phyloP scores from a whole-genome alignment of 2,797 vertebrate genomes.

The Mus spretus region DNA sequence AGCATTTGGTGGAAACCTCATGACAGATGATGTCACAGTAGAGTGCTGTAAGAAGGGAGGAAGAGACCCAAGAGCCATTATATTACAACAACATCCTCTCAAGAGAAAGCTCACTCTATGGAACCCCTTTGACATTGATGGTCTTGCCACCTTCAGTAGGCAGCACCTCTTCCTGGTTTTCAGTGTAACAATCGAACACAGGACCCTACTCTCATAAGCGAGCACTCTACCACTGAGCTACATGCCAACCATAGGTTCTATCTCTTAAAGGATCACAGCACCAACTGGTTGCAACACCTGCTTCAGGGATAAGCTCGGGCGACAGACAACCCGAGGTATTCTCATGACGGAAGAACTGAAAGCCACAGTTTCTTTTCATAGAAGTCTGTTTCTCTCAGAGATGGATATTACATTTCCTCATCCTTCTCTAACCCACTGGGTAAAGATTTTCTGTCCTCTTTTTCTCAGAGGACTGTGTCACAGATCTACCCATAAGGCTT shows the following conservation, averaged over 20 bases:
- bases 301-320: neutral
- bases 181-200: neutral
- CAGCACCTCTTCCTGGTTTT: neutral
- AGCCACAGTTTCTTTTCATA: neutral
- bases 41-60: neutral
- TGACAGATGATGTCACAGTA: neutral
- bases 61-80: neutral
- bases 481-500: neutral
- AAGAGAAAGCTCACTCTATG: neutral
- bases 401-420: conserved; percentile 11
- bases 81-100: neutral
- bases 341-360: neutral
- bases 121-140: neutral
- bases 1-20: neutral
- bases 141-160: neutral
- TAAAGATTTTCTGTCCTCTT: conserved; percentile 15
- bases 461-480: neutral
- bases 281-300: neutral
- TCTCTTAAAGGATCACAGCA: neutral
- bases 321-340: neutral
- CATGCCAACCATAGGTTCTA: too few relatives aligned
- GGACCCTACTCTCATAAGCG: neutral
- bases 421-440: neutral
- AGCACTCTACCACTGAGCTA: neutral
- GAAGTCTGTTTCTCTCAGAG: neutral